phyloP scores from a whole-genome alignment of 2,113 vertebrate species.

The Thryonomys swinderianus region DNA sequence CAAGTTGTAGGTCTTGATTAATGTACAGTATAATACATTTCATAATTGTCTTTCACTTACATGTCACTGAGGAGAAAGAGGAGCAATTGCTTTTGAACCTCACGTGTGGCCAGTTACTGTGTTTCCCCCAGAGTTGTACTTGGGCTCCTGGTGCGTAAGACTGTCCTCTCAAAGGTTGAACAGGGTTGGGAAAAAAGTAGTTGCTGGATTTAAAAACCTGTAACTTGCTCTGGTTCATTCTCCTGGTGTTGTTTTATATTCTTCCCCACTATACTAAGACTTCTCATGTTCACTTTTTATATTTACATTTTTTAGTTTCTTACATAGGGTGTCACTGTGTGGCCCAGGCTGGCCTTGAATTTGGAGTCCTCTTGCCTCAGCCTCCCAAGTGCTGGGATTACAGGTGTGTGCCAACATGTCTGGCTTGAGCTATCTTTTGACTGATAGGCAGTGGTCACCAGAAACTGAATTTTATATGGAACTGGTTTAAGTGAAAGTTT shows the following conservation, averaged over 20 bases:
- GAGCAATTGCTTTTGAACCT: background rate
- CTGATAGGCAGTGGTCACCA: background rate
- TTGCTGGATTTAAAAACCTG: background rate
- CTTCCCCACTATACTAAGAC: background rate
- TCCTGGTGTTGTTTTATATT: background rate
- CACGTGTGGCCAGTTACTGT: background rate
- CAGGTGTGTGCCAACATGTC: background rate
- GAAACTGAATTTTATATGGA: background rate
- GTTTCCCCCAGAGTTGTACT: background rate
- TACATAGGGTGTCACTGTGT: background rate
- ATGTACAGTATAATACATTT: background rate
- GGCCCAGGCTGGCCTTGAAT: background rate
- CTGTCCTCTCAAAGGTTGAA: no score
- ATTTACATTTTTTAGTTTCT: background rate
- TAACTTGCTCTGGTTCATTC: background rate
- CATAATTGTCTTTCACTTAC: background rate
- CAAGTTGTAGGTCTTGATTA: background rate
- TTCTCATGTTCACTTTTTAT: background rate
- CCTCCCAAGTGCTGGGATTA: background rate
- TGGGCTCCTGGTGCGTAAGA: background rate
- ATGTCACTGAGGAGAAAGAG: background rate
- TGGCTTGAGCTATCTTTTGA: background rate
- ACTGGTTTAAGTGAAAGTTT: conserved; percentile 2
- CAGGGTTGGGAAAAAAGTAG: background rate
- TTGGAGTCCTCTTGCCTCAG: background rate